Conservation (phyloP, 2,113 vertebrate species). For the Neofelis nebulosa region DNA sequence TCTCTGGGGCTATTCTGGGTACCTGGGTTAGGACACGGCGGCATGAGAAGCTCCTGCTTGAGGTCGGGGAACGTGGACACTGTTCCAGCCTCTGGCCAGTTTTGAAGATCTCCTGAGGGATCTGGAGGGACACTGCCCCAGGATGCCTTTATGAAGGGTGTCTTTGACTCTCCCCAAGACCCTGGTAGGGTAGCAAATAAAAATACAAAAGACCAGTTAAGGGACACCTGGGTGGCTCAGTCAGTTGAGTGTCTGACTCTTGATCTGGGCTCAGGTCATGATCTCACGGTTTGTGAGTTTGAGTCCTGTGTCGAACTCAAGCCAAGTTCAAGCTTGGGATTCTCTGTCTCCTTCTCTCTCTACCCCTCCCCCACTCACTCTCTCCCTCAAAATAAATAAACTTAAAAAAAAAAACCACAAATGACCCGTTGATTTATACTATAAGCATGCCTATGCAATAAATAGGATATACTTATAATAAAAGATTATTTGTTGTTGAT, state of each 20-base stretch:
- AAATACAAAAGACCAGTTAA: background rate
- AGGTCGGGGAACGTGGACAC: accelerated
- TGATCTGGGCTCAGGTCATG: too few relatives aligned
- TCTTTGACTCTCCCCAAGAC: background rate
- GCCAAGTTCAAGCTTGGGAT: background rate
- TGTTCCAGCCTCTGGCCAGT: background rate
- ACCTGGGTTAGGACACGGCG: background rate
- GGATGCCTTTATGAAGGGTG: background rate
- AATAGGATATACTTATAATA: background rate
- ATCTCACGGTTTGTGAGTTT: too few relatives aligned
- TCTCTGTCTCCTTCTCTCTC: background rate
- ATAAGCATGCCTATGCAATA: background rate
- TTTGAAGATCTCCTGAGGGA: background rate
- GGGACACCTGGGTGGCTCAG: too few relatives aligned
- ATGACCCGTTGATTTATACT: background rate
- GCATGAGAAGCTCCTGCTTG: background rate
- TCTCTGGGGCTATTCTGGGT: background rate
- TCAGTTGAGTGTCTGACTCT: too few relatives aligned
- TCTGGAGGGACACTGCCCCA: background rate
- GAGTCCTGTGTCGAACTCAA: too few relatives aligned
- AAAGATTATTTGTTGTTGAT: background rate
- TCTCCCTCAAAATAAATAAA: too few relatives aligned
- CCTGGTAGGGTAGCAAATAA: background rate
- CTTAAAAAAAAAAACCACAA: background rate
- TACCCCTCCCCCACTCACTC: too few relatives aligned